Conservation (phyloP, 2,888 invertebrate genomes). For the Dorcus hopei region DNA sequence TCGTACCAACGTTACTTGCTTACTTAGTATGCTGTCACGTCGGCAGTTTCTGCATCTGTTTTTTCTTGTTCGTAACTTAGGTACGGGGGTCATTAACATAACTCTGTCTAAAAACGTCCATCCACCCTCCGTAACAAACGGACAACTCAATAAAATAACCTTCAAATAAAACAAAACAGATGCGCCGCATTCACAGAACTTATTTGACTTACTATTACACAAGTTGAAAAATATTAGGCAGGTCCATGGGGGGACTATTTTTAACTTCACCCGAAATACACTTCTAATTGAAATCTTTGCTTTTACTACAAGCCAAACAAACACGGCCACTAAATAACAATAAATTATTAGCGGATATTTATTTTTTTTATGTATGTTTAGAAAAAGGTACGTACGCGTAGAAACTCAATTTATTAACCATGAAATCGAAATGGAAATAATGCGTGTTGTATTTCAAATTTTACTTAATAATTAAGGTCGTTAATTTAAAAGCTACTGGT, state of each 20-base stretch:
- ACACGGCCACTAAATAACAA: background rate
- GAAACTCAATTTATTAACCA: no score
- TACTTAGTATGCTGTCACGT: background rate
- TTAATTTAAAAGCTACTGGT: no score
- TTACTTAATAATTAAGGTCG: no score
- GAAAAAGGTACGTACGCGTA: no score
- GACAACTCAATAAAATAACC: constrained; percentile 15
- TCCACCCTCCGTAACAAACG: constrained; percentile 22
- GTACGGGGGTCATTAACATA: constrained; percentile 24
- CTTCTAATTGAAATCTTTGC: constrained; percentile 19
- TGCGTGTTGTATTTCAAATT: no score
- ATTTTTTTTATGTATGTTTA: no score
- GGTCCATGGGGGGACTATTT: constrained; percentile 24
- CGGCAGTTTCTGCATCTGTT: constrained; percentile 19
- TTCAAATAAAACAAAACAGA: background rate
- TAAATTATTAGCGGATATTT: no score
- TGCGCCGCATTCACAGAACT: background rate
- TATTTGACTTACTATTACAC: constrained; percentile 1
- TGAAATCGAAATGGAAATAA: no score
- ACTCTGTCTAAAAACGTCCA: constrained; percentile 25
- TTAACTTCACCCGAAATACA: constrained; percentile 23
- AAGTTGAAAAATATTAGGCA: constrained; percentile 26
- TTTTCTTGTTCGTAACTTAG: constrained; percentile 19
- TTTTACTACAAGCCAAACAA: background rate
- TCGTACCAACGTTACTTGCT: background rate